A percentile compares a stretch with the other conserved stretches of the same genome.
Evolutionary conservation across 2,113 vertebrate genomes (phyloP).

Genomic region (Cryptotis parvus): DNA sequence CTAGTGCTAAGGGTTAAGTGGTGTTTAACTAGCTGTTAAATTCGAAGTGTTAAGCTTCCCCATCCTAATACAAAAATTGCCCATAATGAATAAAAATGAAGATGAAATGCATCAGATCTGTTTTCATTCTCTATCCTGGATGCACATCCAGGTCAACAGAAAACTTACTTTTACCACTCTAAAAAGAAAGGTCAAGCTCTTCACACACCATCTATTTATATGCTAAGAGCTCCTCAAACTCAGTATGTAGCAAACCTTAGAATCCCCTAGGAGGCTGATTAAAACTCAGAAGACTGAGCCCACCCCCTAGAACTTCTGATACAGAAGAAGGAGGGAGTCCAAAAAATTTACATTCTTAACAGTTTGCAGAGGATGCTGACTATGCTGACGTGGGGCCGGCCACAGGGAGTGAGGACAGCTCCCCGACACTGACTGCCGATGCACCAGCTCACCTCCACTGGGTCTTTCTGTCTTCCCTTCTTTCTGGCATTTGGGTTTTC

Average conservation of each 20-base stretch:
- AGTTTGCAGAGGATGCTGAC: background rate
- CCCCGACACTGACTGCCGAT: background rate
- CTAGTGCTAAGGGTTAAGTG: constrained; percentile 65
- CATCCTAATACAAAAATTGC: constrained; percentile 41
- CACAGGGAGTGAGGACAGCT: background rate
- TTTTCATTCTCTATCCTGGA: background rate
- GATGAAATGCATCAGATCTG: background rate
- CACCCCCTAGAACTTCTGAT: background rate
- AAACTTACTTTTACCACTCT: background rate
- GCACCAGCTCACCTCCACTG: background rate
- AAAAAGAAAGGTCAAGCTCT: constrained; percentile 13
- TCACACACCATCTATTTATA: background rate
- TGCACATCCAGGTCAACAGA: background rate
- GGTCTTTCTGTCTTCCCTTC: too few species aligned
- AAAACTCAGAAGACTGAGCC: background rate
- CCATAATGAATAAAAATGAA: background rate
- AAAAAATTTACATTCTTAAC: background rate
- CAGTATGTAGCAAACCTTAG: background rate
- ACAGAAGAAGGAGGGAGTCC: background rate
- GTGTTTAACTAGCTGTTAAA: constrained; percentile 69
- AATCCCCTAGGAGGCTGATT: background rate
- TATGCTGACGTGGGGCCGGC: background rate
- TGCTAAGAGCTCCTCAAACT: background rate
- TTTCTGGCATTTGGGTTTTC: too few species aligned
- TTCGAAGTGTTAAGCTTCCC: constrained; percentile 32